Conservation (phyloP, 2,888 invertebrate genomes). For the Ectemnius continuus region DNA sequence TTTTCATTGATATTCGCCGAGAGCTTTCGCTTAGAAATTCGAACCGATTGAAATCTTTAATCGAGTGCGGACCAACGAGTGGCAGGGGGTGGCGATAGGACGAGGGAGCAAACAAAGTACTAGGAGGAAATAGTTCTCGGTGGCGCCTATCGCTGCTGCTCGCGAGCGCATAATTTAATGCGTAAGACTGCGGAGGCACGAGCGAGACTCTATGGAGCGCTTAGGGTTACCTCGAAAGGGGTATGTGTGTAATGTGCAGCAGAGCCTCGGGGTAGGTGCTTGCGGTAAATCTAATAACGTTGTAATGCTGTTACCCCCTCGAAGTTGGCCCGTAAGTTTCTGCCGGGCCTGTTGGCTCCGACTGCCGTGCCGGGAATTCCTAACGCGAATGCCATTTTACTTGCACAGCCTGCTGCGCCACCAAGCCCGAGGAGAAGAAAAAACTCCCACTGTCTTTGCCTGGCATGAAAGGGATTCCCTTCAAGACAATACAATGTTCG, state of each 20-base stretch:
- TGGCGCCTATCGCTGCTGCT: constrained; percentile 32
- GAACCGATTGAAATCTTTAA: constrained; percentile 7
- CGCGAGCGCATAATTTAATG: constrained; percentile 62
- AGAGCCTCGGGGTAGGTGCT: constrained; percentile 74
- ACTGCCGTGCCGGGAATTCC: constrained; percentile 72
- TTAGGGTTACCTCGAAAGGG: constrained; percentile 66
- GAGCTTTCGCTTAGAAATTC: not conserved
- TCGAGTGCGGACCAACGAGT: not conserved
- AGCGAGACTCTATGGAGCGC: constrained; percentile 47
- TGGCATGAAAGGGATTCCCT: not conserved
- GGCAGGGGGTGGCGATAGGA: not conserved
- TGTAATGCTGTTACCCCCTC: constrained; percentile 75
- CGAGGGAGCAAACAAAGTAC: constrained; percentile 1
- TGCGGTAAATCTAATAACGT: constrained; percentile 78
- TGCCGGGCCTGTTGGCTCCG: constrained; percentile 60
- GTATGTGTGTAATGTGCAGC: constrained; percentile 60
- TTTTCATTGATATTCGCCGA: not conserved
- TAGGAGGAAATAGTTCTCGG: constrained; percentile 16
- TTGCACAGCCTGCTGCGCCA: constrained; percentile 15
- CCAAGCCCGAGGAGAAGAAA: not conserved
- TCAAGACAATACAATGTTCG: too few species aligned
- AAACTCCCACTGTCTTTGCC: not conserved
- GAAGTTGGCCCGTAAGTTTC: constrained; percentile 75
- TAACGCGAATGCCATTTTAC: constrained; percentile 62
- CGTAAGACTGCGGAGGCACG: constrained; percentile 46